phyloP scores from a whole-genome alignment of 2,797 vertebrate species.

The Kryptolebias ocellatus region DNA sequence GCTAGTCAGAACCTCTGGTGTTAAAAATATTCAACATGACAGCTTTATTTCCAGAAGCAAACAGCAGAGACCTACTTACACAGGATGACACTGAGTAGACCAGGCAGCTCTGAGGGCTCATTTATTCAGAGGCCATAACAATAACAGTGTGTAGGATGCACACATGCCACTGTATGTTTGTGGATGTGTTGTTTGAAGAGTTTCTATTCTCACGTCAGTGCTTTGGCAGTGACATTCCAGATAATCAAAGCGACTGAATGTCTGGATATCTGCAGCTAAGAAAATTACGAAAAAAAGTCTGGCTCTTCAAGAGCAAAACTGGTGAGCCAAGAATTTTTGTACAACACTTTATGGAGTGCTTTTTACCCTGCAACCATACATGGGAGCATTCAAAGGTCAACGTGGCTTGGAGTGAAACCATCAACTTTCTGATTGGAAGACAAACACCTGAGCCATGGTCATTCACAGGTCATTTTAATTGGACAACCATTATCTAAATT shows the following conservation, averaged over 20 bases:
- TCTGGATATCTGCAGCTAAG: no score
- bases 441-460: no score
- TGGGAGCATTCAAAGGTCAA: not conserved
- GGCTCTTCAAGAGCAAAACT: not conserved
- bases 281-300: no score
- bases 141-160: not conserved
- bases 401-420: not conserved
- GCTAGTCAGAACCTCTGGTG: conserved; percentile 32
- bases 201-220: no score
- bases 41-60: conserved; percentile 54
- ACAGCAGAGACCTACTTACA: conserved; percentile 25
- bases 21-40: conserved; percentile 59
- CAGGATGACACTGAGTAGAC: conserved; percentile 19
- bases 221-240: no score
- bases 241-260: no score
- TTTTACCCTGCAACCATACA: not conserved
- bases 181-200: not conserved
- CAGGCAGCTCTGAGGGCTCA: conserved; percentile 9
- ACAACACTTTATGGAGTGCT: not conserved
- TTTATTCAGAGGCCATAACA: conserved; percentile 1
- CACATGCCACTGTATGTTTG: not conserved
- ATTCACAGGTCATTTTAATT: no score
- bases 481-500: no score
- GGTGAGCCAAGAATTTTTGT: not conserved
- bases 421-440: no score